Conservation (phyloP, 2,888 invertebrate species). For the Xylota segnis region DNA sequence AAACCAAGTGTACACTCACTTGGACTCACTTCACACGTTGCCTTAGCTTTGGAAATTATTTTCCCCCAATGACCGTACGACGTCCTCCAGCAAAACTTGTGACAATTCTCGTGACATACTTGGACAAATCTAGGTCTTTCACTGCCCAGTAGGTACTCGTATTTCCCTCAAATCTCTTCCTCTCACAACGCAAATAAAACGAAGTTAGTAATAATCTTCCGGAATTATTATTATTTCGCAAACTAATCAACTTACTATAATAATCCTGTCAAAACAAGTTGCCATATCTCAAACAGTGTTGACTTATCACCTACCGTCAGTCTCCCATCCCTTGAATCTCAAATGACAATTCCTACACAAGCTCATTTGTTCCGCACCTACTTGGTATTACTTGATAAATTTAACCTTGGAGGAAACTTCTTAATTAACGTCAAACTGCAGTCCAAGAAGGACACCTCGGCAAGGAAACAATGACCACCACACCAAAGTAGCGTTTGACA, state of each 20-base stretch:
- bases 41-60: too few species aligned
- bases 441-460: neutral
- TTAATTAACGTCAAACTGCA: conserved; percentile 34
- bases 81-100: too few species aligned
- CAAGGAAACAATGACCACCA: neutral
- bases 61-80: too few species aligned
- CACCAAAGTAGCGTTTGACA: too few species aligned
- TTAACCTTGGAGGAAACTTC: conserved; percentile 8
- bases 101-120: too few species aligned
- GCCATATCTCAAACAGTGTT: conserved; percentile 14
- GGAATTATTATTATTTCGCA: neutral
- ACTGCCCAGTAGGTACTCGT: too few species aligned
- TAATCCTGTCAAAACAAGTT: conserved; percentile 24
- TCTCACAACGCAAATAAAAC: too few species aligned
- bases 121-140: too few species aligned
- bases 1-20: too few species aligned
- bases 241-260: conserved; percentile 13
- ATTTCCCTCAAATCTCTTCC: too few species aligned
- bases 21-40: too few species aligned
- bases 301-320: neutral
- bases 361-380: neutral
- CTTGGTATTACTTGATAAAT: neutral
- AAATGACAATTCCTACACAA: neutral
- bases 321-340: conserved; percentile 10
- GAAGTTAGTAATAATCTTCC: neutral